Conservation (phyloP, 2,797 vertebrate species). For the Anguilla pacifica region DNA sequence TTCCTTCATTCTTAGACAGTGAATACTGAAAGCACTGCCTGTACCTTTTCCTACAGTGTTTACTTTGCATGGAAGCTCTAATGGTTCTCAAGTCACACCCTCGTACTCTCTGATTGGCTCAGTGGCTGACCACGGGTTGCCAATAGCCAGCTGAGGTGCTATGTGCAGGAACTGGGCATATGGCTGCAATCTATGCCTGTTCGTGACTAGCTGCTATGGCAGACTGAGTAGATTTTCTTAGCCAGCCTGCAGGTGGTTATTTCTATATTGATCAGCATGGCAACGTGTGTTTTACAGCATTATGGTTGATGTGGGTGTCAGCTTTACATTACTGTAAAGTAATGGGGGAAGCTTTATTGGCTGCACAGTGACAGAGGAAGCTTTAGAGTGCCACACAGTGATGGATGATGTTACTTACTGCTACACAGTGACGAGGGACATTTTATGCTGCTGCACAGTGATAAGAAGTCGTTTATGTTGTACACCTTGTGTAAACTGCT, state of each 20-base stretch:
- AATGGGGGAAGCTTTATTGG: neutral
- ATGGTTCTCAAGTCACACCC: constrained; percentile 13
- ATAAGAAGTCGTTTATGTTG: neutral
- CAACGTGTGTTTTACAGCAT: neutral
- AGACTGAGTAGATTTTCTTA: neutral
- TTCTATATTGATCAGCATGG: neutral
- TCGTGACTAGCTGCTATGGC: neutral
- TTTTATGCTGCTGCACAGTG: neutral
- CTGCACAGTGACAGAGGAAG: neutral
- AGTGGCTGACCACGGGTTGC: neutral
- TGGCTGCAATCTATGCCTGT: neutral
- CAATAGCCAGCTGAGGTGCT: neutral
- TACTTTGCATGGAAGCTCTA: neutral
- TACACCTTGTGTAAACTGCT: neutral
- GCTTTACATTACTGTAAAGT: neutral
- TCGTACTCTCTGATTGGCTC: neutral
- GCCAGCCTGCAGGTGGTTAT: neutral
- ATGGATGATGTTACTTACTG: neutral
- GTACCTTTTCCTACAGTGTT: neutral
- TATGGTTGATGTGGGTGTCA: neutral
- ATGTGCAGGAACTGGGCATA: neutral
- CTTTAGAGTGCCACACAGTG: neutral
- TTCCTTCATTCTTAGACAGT: constrained; percentile 10
- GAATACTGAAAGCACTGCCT: constrained; percentile 4
- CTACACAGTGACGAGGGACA: neutral